Conservation (phyloP, 2,113 vertebrate species). For the Lipophrys pholis region DNA sequence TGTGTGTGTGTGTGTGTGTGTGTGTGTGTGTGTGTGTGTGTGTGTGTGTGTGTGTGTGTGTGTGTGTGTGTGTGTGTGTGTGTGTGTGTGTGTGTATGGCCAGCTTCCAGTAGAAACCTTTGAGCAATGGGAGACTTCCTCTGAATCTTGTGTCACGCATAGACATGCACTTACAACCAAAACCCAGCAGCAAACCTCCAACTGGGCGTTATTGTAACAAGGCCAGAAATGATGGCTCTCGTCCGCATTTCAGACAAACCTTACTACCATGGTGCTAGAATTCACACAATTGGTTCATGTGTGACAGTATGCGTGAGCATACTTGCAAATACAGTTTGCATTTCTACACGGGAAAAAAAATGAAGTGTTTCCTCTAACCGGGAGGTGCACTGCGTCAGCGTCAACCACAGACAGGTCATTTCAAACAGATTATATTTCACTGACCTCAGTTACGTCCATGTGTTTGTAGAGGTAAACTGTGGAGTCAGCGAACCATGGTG, state of each 20-base stretch:
- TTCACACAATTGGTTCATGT: conserved; percentile 70
- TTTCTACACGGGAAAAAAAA: conserved; percentile 30
- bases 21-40: too few species aligned
- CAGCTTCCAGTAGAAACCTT: conserved; percentile 47
- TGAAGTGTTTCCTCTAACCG: conserved; percentile 23
- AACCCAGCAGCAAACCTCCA: conserved; percentile 30
- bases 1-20: neutral
- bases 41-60: too few species aligned
- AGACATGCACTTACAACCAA: conserved; percentile 16
- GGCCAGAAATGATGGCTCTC: conserved; percentile 46
- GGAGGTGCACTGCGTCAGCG: conserved; percentile 25
- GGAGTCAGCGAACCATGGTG: conserved; percentile 17
- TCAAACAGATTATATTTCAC: conserved; percentile 32
- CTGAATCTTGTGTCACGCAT: conserved; percentile 31
- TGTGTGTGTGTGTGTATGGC: conserved; percentile 1
- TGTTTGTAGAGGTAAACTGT: neutral
- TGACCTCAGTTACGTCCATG: neutral
- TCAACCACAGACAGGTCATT: neutral
- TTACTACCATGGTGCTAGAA: conserved; percentile 69
- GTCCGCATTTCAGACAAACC: conserved; percentile 71
- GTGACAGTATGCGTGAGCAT: conserved; percentile 48
- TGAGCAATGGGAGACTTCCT: conserved; percentile 52
- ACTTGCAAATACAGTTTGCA: conserved; percentile 35
- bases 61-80: neutral
- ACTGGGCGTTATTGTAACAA: conserved; percentile 53